Evolutionary conservation across 2,888 invertebrate genomes (phyloP).

Genomic region (Anoncus sp.): DNA sequence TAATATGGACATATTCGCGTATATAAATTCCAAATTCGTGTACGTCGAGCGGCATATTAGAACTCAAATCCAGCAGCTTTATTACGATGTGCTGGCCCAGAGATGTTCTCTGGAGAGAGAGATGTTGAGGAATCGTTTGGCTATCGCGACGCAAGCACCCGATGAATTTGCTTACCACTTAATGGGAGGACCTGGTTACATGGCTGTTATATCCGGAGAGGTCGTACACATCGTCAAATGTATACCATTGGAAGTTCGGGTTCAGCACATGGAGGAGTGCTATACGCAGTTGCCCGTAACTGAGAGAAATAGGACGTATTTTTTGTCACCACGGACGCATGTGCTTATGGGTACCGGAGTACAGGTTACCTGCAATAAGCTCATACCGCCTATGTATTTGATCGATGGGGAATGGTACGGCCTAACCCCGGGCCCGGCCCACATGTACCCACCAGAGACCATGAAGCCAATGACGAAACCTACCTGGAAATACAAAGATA

Average conservation of each 20-base stretch:
- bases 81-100: slow-evolving; percentile 14
- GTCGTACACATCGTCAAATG: slow-evolving; percentile 68
- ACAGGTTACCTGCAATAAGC: slow-evolving; percentile 60
- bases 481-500: slow-evolving; percentile 61
- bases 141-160: slow-evolving; percentile 60
- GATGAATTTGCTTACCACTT: slow-evolving; percentile 67
- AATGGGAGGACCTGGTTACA: slow-evolving; percentile 67
- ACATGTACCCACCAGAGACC: neutral
- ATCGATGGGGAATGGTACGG: slow-evolving; percentile 64
- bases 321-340: slow-evolving; percentile 57
- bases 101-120: slow-evolving; percentile 25
- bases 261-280: slow-evolving; percentile 58
- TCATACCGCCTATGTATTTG: slow-evolving; percentile 63
- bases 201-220: slow-evolving; percentile 68
- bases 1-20: slow-evolving; percentile 29
- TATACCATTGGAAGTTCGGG: slow-evolving; percentile 59
- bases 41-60: slow-evolving; percentile 20
- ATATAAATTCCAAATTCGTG: slow-evolving; percentile 39
- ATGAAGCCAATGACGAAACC: slow-evolving; percentile 51
- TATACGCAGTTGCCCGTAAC: slow-evolving; percentile 67
- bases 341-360: slow-evolving; percentile 63
- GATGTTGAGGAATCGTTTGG: slow-evolving; percentile 25
- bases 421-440: slow-evolving; percentile 35
- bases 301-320: slow-evolving; percentile 7
- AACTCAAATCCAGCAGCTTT: slow-evolving; percentile 15